Evolutionary conservation across 2,113 vertebrate genomes (phyloP).

Genomic region (Pyxicephalus adspersus): DNA sequence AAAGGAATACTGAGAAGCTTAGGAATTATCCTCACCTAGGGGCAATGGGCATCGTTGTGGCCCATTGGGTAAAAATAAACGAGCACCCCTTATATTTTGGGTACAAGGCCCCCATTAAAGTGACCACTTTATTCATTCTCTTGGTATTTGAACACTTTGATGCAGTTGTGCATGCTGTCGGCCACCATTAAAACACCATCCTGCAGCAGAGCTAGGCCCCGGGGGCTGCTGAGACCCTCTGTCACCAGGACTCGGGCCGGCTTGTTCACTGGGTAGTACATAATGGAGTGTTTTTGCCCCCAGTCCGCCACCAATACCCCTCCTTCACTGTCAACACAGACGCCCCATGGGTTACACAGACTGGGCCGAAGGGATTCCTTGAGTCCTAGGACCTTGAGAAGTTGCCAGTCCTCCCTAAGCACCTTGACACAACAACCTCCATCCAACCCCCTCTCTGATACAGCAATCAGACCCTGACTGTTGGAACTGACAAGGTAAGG

Average conservation of each 20-base stretch:
- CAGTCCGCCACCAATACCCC: slow-evolving; percentile 77
- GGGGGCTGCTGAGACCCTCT: slow-evolving; percentile 75
- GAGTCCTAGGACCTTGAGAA: slow-evolving; percentile 72
- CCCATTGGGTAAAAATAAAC: too few relatives aligned
- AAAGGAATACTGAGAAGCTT: too few relatives aligned
- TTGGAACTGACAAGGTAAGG: slow-evolving; percentile 74
- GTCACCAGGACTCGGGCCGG: slow-evolving; percentile 65
- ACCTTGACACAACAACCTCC: slow-evolving; percentile 76
- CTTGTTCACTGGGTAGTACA: slow-evolving; percentile 71
- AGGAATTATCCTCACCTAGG: too few relatives aligned
- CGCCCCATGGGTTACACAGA: slow-evolving; percentile 76
- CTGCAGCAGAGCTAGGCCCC: slow-evolving; percentile 73
- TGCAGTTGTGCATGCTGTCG: slow-evolving; percentile 81
- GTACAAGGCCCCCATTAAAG: too few relatives aligned
- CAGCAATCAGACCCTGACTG: slow-evolving; percentile 71
- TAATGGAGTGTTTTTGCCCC: slow-evolving; percentile 71
- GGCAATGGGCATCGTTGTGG: too few relatives aligned
- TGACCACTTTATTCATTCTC: not conserved
- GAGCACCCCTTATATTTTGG: too few relatives aligned
- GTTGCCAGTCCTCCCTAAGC: slow-evolving; percentile 73
- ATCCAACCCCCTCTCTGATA: slow-evolving; percentile 73
- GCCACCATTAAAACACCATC: slow-evolving; percentile 73
- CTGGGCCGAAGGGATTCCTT: slow-evolving; percentile 70
- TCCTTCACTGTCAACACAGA: slow-evolving; percentile 75
- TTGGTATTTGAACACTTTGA: slow-evolving; percentile 77